Evolutionary conservation across 2,113 vertebrate species (phyloP), one percentile per base, ranked within the genome.

Genomic region (Thamnophis sirtalis): DNA sequence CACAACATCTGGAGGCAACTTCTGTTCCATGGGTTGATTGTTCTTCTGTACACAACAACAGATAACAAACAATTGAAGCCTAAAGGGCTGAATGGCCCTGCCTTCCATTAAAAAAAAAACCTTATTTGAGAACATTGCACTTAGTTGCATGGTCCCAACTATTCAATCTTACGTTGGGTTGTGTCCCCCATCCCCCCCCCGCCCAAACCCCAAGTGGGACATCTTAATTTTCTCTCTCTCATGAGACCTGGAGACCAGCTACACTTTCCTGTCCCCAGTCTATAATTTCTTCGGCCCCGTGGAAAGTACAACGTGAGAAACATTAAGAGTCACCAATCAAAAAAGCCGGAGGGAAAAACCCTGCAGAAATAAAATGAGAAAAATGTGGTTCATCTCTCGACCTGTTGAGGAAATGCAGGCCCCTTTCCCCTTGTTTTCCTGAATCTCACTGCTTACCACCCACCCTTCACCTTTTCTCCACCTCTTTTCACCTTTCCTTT

Each of bases 251-350:
- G 84, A 50, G 49, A 8, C 11, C 38, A 49, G 3, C 84, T 49
- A 85, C 3, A 0, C 0, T 43, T 24, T 5, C 84, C 84, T 50
- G 48, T 26, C 80, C 38, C 3, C 43, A 4, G 26, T 84, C 38
- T 22, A 10, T 26, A 7, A 51, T 26, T 1, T 51, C 49, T 51
- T 17, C 11, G 13, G 26, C 3, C 2, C 50, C 15, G 5, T 22
- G 4, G 48, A 26, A 85, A 24, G 43, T 85, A 1, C 43, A 22
- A 5, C 22, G 11, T 5, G 21, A 85, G 19, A 43, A 43, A 38
- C 6, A 0, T 1, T 38, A 6, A 19, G 2, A 2, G 15, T 5
- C 5, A 0, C 15, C n/a, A 17, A 80, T 80, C 63, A 21, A 38
- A 80, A 80, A 73, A 73, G 2, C 7, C 9, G 15, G 6, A 80